Evolutionary conservation across 2,888 invertebrate genomes (phyloP), one percentile per base, ranked within the genome.

Genomic region (Leptinotarsa tumamoca): DNA sequence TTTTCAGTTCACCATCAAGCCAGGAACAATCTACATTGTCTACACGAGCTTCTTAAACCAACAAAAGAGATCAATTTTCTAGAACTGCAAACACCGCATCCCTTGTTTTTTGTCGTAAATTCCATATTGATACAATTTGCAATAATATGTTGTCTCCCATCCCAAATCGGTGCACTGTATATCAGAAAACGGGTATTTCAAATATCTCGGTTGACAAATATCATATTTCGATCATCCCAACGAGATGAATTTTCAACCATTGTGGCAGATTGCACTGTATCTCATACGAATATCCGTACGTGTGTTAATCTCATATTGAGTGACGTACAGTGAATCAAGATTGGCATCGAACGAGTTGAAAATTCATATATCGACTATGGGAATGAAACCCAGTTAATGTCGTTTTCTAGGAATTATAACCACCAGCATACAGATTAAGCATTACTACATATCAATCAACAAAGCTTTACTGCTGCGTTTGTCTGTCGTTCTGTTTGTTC

Each of bases 201-300:
- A 63, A 43, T 43, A 63, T 63, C 33, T 63, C 63, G 18, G 63
- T 63, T 63, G 63, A 63, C 63, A 43, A 63, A 63, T 63, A 63
- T 63, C 33, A 63, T 63, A 63, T 63, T 63, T 63, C 63, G 63
- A 63, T 63, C 63, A 63, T 63, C 7, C 63, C 63, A 33, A 63
- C 63, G n/a, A 63, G 63, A 63, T 63, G 63, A 63, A 63, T 63
- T 63, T n/a, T 63, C 63, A 63, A 33, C 63, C 63, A 63, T 27
- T 63, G 63, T 63, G 63, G 63, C 43, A 63, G 63, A 63, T 63
- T 63, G 63, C n/a, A n/a, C 63, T 33, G 63, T 63, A 63, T 63
- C 63, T 63, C 33, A n/a, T 33, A n/a, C 43, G 63, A n/a, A 63
- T 63, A 43, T 63, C 43, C n/a, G 33, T 33, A 63, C 63, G 63